A percentile compares a stretch with the other conserved stretches of the same genome.
These are phyloP conservation scores for Odocoileus hemionus DNA, from an alignment of 2,113 vertebrate species.

Conservation along the genomic window DNA sequence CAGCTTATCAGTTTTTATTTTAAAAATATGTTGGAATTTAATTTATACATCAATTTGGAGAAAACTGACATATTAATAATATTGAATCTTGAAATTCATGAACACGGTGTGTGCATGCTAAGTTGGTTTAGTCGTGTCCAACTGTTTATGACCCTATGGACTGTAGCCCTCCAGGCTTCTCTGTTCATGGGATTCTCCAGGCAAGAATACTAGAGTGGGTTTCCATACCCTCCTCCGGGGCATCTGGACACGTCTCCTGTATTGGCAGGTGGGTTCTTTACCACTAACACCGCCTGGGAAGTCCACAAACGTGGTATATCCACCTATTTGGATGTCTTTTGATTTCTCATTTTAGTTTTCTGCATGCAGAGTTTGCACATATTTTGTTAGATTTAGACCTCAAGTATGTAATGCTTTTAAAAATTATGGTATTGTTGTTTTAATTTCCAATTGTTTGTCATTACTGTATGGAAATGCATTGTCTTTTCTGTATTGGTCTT, in stretches of 20 bases:
- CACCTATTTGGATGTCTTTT: neutral
- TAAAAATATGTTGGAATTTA: neutral
- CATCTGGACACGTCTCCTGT: fast-evolving
- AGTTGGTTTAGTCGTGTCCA: neutral
- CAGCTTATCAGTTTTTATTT: neutral
- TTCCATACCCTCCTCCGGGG: neutral
- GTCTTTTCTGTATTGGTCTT: neutral
- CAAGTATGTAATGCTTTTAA: neutral
- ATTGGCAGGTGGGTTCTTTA: neutral
- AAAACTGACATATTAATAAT: neutral
- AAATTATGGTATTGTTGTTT: neutral
- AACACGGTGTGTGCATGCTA: neutral
- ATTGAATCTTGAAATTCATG: neutral
- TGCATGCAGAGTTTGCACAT: neutral
- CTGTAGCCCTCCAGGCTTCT: neutral
- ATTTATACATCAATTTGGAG: neutral
- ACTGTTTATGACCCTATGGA: neutral
- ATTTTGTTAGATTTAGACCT: neutral
- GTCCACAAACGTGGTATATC: neutral
- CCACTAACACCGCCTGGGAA: neutral
- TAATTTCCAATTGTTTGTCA: neutral
- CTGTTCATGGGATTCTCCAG: neutral
- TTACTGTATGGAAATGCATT: neutral
- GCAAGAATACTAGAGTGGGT: neutral
- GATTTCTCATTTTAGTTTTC: neutral